Conservation (phyloP, 1,140 invertebrate species). For the Ceratina calcarata region DNA sequence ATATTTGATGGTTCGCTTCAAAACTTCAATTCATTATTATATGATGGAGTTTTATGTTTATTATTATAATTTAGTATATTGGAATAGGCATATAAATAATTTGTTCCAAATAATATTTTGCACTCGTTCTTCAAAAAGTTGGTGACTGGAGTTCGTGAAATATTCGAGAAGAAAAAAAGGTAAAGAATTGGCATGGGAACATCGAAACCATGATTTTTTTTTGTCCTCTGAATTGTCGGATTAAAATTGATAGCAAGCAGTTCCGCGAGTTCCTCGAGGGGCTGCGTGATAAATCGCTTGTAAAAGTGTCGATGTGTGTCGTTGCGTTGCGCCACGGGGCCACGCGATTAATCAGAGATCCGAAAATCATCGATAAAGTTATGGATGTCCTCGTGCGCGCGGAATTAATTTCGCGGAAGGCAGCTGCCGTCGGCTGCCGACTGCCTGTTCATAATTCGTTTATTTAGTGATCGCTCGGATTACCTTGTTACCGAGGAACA, state of each 20-base stretch:
- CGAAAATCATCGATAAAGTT: conserved; percentile 26
- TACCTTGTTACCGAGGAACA: conserved; percentile 13
- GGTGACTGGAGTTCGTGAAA: too few relatives aligned
- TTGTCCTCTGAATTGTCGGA: background rate
- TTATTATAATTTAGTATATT: too few relatives aligned
- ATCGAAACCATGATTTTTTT: conserved; percentile 13
- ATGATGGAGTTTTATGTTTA: too few relatives aligned
- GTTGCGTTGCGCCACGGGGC: conserved; percentile 17
- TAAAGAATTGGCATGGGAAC: background rate
- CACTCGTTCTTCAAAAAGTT: too few relatives aligned
- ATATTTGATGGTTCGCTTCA: too few relatives aligned
- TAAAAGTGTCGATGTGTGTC: conserved; percentile 36
- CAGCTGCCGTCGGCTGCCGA: conserved; percentile 20
- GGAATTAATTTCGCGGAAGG: conserved; percentile 44
- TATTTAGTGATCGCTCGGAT: conserved; percentile 35
- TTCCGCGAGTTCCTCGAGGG: conserved; percentile 27
- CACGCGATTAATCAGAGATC: background rate
- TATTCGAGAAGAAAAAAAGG: too few relatives aligned
- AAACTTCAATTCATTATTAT: too few relatives aligned
- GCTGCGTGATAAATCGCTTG: conserved; percentile 29
- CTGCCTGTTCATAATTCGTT: conserved; percentile 18
- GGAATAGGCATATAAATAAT: too few relatives aligned
- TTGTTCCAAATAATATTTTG: too few relatives aligned
- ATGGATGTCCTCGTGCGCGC: conserved; percentile 10
- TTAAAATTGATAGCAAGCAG: conserved; percentile 22